phyloP scores from a whole-genome alignment of 2,888 invertebrate genomes.

The Andrena dorsata region DNA sequence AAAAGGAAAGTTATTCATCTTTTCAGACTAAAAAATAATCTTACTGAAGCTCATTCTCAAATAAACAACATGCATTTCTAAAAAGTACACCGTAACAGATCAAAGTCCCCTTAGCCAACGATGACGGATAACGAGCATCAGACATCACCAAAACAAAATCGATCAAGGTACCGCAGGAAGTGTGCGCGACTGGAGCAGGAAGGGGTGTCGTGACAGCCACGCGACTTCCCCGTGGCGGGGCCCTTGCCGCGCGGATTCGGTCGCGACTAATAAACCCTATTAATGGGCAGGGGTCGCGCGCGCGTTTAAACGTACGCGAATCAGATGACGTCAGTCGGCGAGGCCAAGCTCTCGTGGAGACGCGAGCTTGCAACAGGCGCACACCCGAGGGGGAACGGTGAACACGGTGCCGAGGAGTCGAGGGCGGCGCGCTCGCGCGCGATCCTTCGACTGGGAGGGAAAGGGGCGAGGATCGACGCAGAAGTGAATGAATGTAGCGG shows the following conservation, averaged over 20 bases:
- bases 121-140: too few relatives aligned
- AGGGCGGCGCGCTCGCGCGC: conserved; percentile 51
- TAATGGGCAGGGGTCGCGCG: conserved; percentile 65
- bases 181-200: too few relatives aligned
- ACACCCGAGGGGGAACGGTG: conserved; percentile 62
- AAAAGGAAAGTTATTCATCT: too few relatives aligned
- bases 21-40: too few relatives aligned
- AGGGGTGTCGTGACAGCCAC: conserved; percentile 7
- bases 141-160: too few relatives aligned
- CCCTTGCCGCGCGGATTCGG: conserved; percentile 29
- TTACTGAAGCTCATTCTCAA: too few relatives aligned
- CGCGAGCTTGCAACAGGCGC: conserved; percentile 41
- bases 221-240: conserved; percentile 22
- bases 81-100: too few relatives aligned
- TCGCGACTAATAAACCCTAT: conserved; percentile 71
- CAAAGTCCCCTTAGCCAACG: too few relatives aligned
- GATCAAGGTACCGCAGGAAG: too few relatives aligned
- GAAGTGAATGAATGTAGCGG: conserved; percentile 82
- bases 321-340: conserved; percentile 77
- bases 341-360: conserved; percentile 50
- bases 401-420: conserved; percentile 57
- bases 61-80: too few relatives aligned
- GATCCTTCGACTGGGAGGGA: conserved; percentile 51
- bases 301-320: conserved; percentile 64
- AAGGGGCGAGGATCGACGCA: conserved; percentile 65